Evolutionary conservation across 64 coral and sea anemone genomes (phyloP), one percentile per base, ranked within the genome.

Genomic region (Dendronephthya gigantea): DNA sequence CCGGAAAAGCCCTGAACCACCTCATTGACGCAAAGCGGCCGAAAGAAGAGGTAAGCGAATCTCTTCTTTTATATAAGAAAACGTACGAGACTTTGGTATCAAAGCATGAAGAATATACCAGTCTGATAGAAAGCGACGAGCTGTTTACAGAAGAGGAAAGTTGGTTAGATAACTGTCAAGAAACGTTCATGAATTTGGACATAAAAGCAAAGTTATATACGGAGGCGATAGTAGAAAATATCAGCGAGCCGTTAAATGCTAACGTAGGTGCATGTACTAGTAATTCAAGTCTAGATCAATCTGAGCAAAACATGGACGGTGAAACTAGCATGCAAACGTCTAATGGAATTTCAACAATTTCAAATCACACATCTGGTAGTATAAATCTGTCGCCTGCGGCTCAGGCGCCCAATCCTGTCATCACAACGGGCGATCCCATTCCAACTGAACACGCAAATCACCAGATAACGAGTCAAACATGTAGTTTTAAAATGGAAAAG

Each of bases 31-130:
- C 30, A n/a, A 79, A 81, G 27, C 55, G 88, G 48, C 47, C 68
- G 32, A 16, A 45, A 50, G 83, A 79, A 27, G 83, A 90, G 88
- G 88, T 90, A 90, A 90, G 88, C 74, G 38, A 90, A 85, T 45
- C 88, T n/a, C 48, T 90, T 85, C 30, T 15, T 48, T 85, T 85
- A 36, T 65, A 85, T 22, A 35, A 85, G 48, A 47, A 36, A 35
- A 49, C 83, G 27, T 90, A 85, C 34, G 88, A 90, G 27, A 72
- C 36, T 49, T 85, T 85, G 49, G 83, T 85, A 30, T 22, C 39
- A 25, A 90, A 84, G 81, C 59, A 90, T 40, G 88, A 90, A 23
- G 43, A 70, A 17, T 90, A 85, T 27, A n/a, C 88, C 13, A 31
- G 81, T 50, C 27, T 90, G 40, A 75, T 85, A 15, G 87, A 88